Base-by-base conservation (phyloP, 2,797 vertebrate species). In the Rhinoraja longicauda region DNA sequence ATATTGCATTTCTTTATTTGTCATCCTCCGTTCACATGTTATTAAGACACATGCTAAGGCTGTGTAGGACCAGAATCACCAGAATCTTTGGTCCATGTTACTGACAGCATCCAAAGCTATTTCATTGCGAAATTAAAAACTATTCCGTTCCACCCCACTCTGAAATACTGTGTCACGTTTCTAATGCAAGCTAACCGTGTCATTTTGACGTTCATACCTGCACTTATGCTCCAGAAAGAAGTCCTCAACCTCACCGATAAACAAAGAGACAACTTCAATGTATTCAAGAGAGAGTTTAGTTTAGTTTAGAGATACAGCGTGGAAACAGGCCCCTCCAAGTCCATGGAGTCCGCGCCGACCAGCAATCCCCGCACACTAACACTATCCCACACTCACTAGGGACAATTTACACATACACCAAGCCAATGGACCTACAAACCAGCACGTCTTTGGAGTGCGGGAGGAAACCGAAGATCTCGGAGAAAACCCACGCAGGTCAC, bases 1-100 rank as follows among this genome's bases (percentile, higher is more conserved):
- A 92, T 53, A 75, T 75, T n/a, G 24, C 73, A 73, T 75, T 29
- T 92, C 90, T n/a, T 72, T 90, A 17, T 39, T 88, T 36, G 67
- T 24, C 90, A 17, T 13, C 13, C 67, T 72, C 7, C 15, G 67
- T 36, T 10, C 15, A 45, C 39, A 88, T 9, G 36, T 86, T 62
- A 86, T 86, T 86, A 59, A 86, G 86, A 62, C 2, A 13, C 53
- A 26, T 82, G 26, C 9, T 12, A n/a, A 32, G 59, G 7, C 26
- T 62, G 57, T 29, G 7, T 8, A 4, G 1, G 29, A n/a, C 57
- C n/a, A n/a, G n/a, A n/a, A 53, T 53, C 67, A 53, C 70, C 72
- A 2, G 29, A 73, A 73, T 57, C 36, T 92, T 39, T 32, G 5
- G 26, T 90, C 32, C 17, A 21, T 70, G 10, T 39, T 39, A 53